Evolutionary conservation across 2,888 invertebrate species (phyloP), one percentile per base, ranked within the genome.

Genomic region (Leptinotarsa rubiginosa): DNA sequence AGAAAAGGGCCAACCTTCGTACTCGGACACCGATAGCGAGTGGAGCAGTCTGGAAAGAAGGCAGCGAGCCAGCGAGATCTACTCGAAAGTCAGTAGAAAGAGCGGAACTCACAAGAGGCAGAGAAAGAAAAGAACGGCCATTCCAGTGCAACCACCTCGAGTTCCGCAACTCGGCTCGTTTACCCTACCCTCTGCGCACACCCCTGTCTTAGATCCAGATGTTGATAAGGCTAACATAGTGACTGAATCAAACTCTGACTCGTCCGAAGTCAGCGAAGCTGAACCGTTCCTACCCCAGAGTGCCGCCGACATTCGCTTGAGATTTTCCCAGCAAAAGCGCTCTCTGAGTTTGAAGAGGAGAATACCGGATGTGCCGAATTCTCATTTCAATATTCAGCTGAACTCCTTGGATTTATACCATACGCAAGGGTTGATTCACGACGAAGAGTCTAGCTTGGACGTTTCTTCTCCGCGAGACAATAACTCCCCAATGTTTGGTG

Each of bases 21-120:
- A 95, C 87, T 95, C 95, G 74, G 97, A 97, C 87, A 96, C 97
- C 7, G 97, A 97, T 87, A 96, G 96, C 81, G 97, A 97, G 80
- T 95, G 93, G 86, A 95, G 95, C 81, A 94, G 95, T 77, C 81
- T 88, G 72, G 89, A 91, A 76, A 86, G 90, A 74, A 89, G 92
- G 77, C 91, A 92, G 79, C 89, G 91, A 75, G 90, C 90, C 25
- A 90, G 90, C 80, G 92, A 92, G 81, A 89, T 90, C 47, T 89
- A 91, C 83, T 90, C 91, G 69, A 93, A 93, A 87, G 92, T 91
- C 77, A 93, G 91, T 84, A 91, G 92, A 79, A 93, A 93, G 86
- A 79, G 92, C 10, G 91, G 92, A 65, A 91, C 93, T 20, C 93
- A 93, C 85, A 94, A 94, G 85, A 90, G 93, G 85, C 91, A 92